phyloP scores from a whole-genome alignment of 2,888 invertebrate species.

The Pediacus dermestoides region DNA sequence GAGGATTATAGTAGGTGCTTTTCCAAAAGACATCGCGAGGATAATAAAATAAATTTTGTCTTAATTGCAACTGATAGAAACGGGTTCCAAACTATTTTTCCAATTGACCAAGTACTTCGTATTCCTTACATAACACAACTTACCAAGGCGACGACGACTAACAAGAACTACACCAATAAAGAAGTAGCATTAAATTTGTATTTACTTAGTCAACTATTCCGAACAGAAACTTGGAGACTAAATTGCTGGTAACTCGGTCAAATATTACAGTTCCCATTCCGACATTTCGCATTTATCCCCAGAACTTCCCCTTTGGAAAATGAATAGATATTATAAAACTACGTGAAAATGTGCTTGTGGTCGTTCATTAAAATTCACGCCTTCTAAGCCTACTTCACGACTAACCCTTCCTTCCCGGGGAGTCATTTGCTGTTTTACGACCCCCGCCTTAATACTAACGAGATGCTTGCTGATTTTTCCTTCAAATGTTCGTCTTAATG shows the following conservation, averaged over 20 bases:
- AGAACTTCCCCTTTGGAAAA: too few species aligned
- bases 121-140: too few species aligned
- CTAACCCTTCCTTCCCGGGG: constrained; percentile 12
- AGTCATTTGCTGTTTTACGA: constrained; percentile 9
- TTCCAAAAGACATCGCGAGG: background rate
- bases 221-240: too few species aligned
- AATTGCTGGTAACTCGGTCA: too few species aligned
- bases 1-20: constrained; percentile 1
- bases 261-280: too few species aligned
- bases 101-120: too few species aligned
- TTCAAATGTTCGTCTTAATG: constrained; percentile 4
- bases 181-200: too few species aligned
- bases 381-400: constrained; percentile 17
- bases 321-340: constrained; percentile 21
- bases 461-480: constrained; percentile 15
- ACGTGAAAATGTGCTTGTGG: constrained; percentile 18
- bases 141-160: too few species aligned
- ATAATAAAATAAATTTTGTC: constrained; percentile 5
- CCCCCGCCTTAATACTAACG: constrained; percentile 14
- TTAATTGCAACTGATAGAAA: constrained; percentile 2
- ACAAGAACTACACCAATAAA: too few species aligned
- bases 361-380: constrained; percentile 25
- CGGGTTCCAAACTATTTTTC: background rate
- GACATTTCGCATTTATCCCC: background rate
- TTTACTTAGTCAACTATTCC: too few species aligned